Evolutionary conservation across 1,140 invertebrate species (phyloP), one percentile per base, ranked within the genome.

Genomic region (Drosophila bipectinata): DNA sequence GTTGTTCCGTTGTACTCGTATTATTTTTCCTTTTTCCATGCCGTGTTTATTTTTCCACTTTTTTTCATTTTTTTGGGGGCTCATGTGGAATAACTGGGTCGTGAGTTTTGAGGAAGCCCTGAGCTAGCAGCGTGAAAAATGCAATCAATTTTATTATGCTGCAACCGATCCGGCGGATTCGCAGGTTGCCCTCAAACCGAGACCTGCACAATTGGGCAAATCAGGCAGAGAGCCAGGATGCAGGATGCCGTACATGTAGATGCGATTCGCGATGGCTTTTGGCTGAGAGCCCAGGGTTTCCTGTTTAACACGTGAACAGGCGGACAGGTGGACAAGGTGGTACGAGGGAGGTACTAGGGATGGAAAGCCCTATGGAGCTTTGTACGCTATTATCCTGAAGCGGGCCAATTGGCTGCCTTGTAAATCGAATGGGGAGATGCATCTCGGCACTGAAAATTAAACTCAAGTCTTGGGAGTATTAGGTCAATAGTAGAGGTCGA

Each of bases 31-130:
- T 51, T 71, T 69, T 59, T 64, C 61, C 61, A 15, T 62, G 62
- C 32, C 4, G 5, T 44, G 41, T 14, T 44, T 44, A 44, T 48
- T 73, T 45, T 34, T 1, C 4, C n/a, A 12, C 6, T 41, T 34
- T 9, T 53, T 26, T 7, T 53, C 8, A 21, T n/a, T 37, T 72
- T 41, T 74, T 63, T 34, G 21, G 39, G 21, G 71, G 71, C 72
- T 74, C 72, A 66, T 74, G 71, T 74, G 72, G 47, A 57, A 75
- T 66, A 75, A 75, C 72, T 75, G 72, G 72, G 72, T 75, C 72
- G 72, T 74, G 52, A 64, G 60, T 59, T 63, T 52, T 45, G 34
- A 41, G 68, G 51, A 73, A 73, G 51, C 69, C 45, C 28, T 60
- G 41, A 9, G 68, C 60, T 56, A 58, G 45, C 59, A 75, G 72